phyloP scores from a whole-genome alignment of 2,113 vertebrate species.

The Caranx melampygus region DNA sequence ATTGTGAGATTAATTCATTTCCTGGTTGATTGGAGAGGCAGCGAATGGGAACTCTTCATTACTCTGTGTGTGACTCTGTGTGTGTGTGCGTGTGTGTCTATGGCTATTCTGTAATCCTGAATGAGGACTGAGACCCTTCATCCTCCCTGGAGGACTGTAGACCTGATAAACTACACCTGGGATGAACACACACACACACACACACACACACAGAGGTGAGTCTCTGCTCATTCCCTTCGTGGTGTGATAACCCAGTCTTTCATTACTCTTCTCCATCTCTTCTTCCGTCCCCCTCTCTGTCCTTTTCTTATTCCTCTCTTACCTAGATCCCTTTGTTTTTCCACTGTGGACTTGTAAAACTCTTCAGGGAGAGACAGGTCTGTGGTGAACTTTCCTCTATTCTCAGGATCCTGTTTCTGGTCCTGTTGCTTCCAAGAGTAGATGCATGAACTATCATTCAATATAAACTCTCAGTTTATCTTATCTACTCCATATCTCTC shows the following conservation, averaged over 20 bases:
- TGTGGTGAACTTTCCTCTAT: constrained; percentile 49
- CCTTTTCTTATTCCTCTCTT: constrained; percentile 41
- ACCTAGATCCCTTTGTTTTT: constrained; percentile 59
- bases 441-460: not conserved
- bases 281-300: constrained; percentile 54
- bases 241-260: constrained; percentile 76
- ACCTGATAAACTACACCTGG: constrained; percentile 80
- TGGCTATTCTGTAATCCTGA: constrained; percentile 82
- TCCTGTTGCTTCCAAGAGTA: constrained; percentile 8
- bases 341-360: constrained; percentile 50
- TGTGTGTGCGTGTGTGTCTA: constrained; percentile 54
- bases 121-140: constrained; percentile 72
- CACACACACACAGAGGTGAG: constrained; percentile 46
- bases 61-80: constrained; percentile 66
- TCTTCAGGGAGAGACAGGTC: constrained; percentile 48
- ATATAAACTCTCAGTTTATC: not conserved
- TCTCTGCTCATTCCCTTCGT: constrained; percentile 68
- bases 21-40: constrained; percentile 85
- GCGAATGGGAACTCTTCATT: constrained; percentile 81
- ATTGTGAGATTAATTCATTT: constrained; percentile 87
- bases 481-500: constrained; percentile 1
- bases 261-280: constrained; percentile 69
- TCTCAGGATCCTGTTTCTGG: constrained; percentile 14
- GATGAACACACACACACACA: constrained; percentile 42
- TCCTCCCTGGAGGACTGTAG: constrained; percentile 62